These are phyloP conservation scores for Zootermopsis nevadensis DNA, from an alignment of 2,888 invertebrate genomes.

Conservation along the genomic window DNA sequence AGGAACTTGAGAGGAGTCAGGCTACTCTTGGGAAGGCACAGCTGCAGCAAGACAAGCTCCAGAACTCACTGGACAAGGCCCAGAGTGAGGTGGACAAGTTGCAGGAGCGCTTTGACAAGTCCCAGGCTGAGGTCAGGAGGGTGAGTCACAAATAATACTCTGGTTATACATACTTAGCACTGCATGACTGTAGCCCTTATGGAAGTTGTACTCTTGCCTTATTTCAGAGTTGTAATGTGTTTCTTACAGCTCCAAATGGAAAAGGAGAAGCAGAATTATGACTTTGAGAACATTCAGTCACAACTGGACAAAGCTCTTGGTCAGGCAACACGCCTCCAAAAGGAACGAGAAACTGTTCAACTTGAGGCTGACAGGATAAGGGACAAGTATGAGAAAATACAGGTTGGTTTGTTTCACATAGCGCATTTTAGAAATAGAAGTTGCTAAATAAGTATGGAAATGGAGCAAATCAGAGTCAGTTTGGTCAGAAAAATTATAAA, in stretches of 20 bases:
- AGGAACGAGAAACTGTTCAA: slow-evolving; percentile 88
- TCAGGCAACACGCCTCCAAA: slow-evolving; percentile 87
- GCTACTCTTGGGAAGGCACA: slow-evolving; percentile 92
- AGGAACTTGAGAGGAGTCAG: slow-evolving; percentile 89
- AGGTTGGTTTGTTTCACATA: slow-evolving; percentile 68
- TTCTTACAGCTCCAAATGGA: slow-evolving; percentile 75
- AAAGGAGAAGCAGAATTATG: slow-evolving; percentile 90
- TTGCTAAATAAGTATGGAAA: too few species aligned
- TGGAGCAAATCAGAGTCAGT: too few species aligned
- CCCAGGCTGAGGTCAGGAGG: slow-evolving; percentile 83
- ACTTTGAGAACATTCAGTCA: slow-evolving; percentile 90
- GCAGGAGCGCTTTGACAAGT: slow-evolving; percentile 88
- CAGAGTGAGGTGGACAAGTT: slow-evolving; percentile 91
- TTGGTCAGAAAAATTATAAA: too few species aligned
- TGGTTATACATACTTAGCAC: neutral
- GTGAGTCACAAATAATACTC: slow-evolving; percentile 65
- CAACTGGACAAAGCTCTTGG: slow-evolving; percentile 92
- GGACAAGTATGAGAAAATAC: slow-evolving; percentile 90
- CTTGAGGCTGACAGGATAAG: slow-evolving; percentile 86
- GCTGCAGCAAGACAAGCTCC: slow-evolving; percentile 90
- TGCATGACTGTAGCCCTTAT: neutral
- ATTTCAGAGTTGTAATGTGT: neutral
- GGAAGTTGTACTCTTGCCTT: neutral
- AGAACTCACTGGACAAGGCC: slow-evolving; percentile 87
- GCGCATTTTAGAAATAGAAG: too few species aligned